A percentile compares a stretch with the other conserved stretches of the same genome.
These are phyloP conservation scores for Drosophila glabriapex DNA, from an alignment of 2,888 invertebrate genomes.

Conservation along the genomic window DNA sequence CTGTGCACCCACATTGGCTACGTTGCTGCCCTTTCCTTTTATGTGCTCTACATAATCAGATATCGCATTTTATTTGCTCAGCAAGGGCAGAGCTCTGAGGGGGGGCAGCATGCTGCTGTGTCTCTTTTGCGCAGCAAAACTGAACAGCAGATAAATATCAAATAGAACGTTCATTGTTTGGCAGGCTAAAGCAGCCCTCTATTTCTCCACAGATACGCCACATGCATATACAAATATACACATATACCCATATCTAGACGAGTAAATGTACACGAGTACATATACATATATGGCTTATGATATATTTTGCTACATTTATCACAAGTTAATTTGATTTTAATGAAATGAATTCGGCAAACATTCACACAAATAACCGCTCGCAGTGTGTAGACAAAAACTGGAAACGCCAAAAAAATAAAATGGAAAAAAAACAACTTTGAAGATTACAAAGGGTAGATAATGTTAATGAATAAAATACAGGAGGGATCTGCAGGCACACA, in stretches of 20 bases:
- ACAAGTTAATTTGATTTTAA: slow-evolving; percentile 81
- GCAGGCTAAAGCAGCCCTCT: slow-evolving; percentile 35
- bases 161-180: slow-evolving; percentile 75
- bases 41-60: slow-evolving; percentile 76
- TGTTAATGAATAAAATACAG: slow-evolving; percentile 69
- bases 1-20: slow-evolving; percentile 46
- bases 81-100: background rate
- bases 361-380: slow-evolving; percentile 37
- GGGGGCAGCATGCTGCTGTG: slow-evolving; percentile 12
- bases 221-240: slow-evolving; percentile 4
- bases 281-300: slow-evolving; percentile 58
- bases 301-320: slow-evolving; percentile 78
- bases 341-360: slow-evolving; percentile 72
- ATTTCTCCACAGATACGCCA: slow-evolving; percentile 8
- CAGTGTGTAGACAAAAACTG: slow-evolving; percentile 59
- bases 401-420: slow-evolving; percentile 39
- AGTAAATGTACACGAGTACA: slow-evolving; percentile 6
- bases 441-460: slow-evolving; percentile 79
- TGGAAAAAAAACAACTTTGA: slow-evolving; percentile 37
- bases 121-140: slow-evolving; percentile 40
- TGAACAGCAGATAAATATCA: slow-evolving; percentile 77
- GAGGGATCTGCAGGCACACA: slow-evolving; percentile 35
- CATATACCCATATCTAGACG: background rate
- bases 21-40: slow-evolving; percentile 53
- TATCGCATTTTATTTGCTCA: slow-evolving; percentile 72